Percentiles rank a stretch among this genome's conserved stretches.
These are phyloP conservation scores for Ageneiosus marmoratus DNA, from an alignment of 2,113 vertebrate genomes.

Conservation along the genomic window DNA sequence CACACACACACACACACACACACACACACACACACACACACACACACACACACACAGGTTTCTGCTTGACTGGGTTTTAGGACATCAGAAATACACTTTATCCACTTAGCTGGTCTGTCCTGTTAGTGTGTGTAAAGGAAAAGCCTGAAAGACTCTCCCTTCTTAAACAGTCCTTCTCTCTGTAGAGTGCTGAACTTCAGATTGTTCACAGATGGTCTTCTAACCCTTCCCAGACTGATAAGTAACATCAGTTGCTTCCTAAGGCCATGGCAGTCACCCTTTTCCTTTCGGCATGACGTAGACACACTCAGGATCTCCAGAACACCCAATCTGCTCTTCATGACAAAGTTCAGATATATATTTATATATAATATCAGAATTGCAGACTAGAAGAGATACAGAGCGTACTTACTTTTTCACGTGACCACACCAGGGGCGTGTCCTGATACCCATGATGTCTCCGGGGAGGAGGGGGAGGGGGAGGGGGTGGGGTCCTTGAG, in stretches of 20 bases:
- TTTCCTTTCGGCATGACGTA: not conserved
- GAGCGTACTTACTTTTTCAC: no score
- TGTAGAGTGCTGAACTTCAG: not conserved
- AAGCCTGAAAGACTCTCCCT: no score
- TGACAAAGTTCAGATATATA: no score
- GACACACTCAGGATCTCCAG: not conserved
- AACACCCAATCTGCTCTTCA: not conserved
- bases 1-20: no score
- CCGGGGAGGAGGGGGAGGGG: no score
- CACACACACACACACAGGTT: not conserved
- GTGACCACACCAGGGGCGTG: not conserved
- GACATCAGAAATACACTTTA: no score
- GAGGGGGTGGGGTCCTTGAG: not conserved
- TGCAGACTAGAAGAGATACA: no score
- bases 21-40: constrained; percentile 26
- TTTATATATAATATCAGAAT: no score
- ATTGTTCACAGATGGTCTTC: not conserved
- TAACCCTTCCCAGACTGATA: not conserved
- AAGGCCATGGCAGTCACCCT: not conserved
- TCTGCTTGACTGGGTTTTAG: no score
- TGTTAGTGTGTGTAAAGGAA: no score
- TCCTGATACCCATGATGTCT: not conserved
- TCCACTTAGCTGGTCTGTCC: no score
- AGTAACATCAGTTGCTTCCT: not conserved
- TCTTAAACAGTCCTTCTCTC: not conserved